Conservation (phyloP, 1,140 invertebrate species). For the Harpegnathos saltator region DNA sequence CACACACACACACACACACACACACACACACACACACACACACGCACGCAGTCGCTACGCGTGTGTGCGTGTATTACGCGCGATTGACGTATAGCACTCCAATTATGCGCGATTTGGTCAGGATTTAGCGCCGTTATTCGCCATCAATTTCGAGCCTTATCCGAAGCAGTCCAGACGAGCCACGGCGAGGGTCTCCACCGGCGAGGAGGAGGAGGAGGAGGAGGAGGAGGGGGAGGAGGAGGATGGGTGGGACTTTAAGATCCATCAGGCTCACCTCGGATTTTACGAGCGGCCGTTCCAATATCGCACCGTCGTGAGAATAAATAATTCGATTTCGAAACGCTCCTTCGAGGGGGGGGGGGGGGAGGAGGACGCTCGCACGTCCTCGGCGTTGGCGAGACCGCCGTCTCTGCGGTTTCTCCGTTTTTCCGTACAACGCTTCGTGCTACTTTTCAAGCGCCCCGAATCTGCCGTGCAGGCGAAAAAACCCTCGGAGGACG, state of each 20-base stretch:
- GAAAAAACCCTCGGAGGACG: conserved; percentile 6
- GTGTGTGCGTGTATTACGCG: conserved; percentile 50
- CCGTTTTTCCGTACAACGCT: conserved; percentile 15
- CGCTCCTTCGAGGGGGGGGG: background rate
- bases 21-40: no score
- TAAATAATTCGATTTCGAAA: conserved; percentile 76
- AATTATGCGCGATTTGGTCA: conserved; percentile 74
- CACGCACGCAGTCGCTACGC: background rate
- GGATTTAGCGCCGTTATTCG: conserved; percentile 74
- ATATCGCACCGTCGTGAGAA: conserved; percentile 68
- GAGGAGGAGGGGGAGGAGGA: background rate
- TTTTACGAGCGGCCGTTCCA: conserved; percentile 73
- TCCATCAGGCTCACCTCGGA: conserved; percentile 68
- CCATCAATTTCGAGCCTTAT: conserved; percentile 74
- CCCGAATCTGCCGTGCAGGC: background rate
- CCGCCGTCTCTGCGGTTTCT: no score
- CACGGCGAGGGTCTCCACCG: background rate
- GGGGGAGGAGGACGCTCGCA: conserved; percentile 30
- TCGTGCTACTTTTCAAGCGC: conserved; percentile 13
- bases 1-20: no score
- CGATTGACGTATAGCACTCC: conserved; percentile 56
- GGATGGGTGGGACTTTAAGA: conserved; percentile 65
- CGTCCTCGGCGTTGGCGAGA: no score
- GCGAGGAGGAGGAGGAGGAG: background rate
- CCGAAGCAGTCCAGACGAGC: conserved; percentile 67